Evolutionary conservation across 2,113 vertebrate species (phyloP), one percentile per base, ranked within the genome.

Genomic region (Pluvialis apricaria): DNA sequence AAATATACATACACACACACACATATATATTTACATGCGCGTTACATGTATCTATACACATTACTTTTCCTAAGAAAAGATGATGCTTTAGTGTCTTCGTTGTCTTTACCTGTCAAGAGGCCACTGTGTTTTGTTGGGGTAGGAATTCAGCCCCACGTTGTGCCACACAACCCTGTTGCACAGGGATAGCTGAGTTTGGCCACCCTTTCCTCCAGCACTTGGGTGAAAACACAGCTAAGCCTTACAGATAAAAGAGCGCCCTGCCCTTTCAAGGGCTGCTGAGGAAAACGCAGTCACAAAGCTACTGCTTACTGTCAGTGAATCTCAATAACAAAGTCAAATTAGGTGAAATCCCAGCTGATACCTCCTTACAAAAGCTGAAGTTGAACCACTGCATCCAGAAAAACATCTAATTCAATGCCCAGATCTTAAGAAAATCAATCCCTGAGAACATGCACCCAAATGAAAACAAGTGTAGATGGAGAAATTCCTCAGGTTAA

Each of bases 401-500:
- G 77, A 91, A 91, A 96, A 94, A 87, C 15, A 40, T 36, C 73
- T 73, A 77, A 91, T 77, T 94, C 68, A 81, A 19, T 34, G 57
- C 44, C 82, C 60, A 93, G 45, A 69, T 91, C 88, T 92, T 69
- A 65, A 76, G 61, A 97, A 96, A 96, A 95, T 96, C 78, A 83
- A 68, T 82, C 65, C 21, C 69, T 64, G 45, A 68, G 82, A 97
- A 87, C 96, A 88, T 10, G n/a, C 47, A 75, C 15, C n/a, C 75
- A 94, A 94, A 80, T 82, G 64, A 94, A 95, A 98, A 95, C 80
- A 89, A 77, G 61, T 18, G 44, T 68, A 94, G 51, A 79, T 55
- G 54, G 47, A 88, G 84, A 97, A 91, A 44, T 73, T 95, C 84
- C 73, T 95, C 72, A 61, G 88, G 77, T 96, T 95, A 95, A 94